Percentiles rank a stretch among this genome's conserved stretches.
These are phyloP conservation scores for Conopomorpha cramerella DNA, from an alignment of 1,140 invertebrate genomes.

Conservation along the genomic window DNA sequence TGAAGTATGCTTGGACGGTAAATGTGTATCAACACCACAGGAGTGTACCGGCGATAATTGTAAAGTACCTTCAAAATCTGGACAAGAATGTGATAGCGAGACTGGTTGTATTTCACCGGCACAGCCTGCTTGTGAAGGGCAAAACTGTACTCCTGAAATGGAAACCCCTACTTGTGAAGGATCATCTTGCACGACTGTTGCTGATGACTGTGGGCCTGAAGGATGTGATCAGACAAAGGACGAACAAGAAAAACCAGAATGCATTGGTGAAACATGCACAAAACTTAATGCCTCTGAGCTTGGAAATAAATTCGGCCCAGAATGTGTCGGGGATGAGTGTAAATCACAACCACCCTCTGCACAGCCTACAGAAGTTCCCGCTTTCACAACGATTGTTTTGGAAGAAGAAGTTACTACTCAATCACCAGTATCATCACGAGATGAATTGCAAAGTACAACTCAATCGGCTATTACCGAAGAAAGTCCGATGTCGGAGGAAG, in stretches of 20 bases:
- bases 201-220: slow-evolving; percentile 8
- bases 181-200: slow-evolving; percentile 6
- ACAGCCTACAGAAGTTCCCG: too few species aligned
- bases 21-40: not conserved
- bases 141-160: slow-evolving; percentile 1
- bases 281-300: slow-evolving; percentile 18
- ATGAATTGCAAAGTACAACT: not conserved
- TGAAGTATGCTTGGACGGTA: not conserved
- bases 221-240: slow-evolving; percentile 8
- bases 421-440: not conserved
- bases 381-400: too few species aligned
- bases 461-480: not conserved
- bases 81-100: too few species aligned
- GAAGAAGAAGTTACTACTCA: too few species aligned
- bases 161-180: slow-evolving; percentile 7
- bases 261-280: slow-evolving; percentile 27
- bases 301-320: slow-evolving; percentile 8
- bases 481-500: not conserved
- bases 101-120: not conserved
- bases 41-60: not conserved
- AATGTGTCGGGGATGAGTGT: slow-evolving; percentile 7
- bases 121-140: not conserved
- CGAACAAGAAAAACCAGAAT: slow-evolving; percentile 15
- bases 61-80: not conserved
- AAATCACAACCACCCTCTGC: slow-evolving; percentile 3